Base-by-base conservation (phyloP, 2,797 vertebrate species). In the Eulemur rubriventer region DNA sequence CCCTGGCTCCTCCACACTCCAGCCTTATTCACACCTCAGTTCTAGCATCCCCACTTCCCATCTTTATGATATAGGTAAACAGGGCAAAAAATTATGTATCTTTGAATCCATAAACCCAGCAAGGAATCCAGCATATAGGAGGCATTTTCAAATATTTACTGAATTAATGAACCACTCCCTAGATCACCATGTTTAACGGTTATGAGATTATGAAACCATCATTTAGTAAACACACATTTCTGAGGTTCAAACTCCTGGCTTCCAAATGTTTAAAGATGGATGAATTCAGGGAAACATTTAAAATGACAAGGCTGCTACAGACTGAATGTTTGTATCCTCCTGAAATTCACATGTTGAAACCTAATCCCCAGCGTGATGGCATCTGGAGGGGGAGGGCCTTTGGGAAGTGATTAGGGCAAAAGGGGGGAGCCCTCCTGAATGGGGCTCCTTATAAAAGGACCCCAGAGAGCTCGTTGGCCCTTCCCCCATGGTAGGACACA, bases 131-230 rank as follows among this genome's bases (percentile, higher is more conserved):
- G 67, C 12, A 75, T 16, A 48, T 1, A 17, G 3, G 4, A 57
- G 22, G 26, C 9, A 79, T 90, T 94, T 94, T 63, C 61, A 91
- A 94, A 91, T 38, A 61, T 43, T 43, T 84, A 85, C 26, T 52
- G 41, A 96, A 86, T 89, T 69, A 95, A 90, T 7, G 17, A 65
- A 76, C n/a, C 17, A 85, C 1, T 63, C 28, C 38, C 35, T 10
- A 84, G 18, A 85, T 81, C 61, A 57, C 11, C 12, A 28, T 22
- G 28, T 80, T 13, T 65, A 81, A n/a, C 7, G 12, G 10, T 11
- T 69, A 24, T 46, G 18, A 90, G n/a, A 87, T 92, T 57, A 89
- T 59, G 26, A 95, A 91, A 70, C 5, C 55, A 81, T 84, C 48
- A 80, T 41, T 92, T 89, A 89, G 65, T 69, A 86, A 96, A 67